Evolutionary conservation across 2,888 invertebrate genomes (phyloP), one percentile per base, ranked within the genome.

Genomic region (Ferrisia virgata): DNA sequence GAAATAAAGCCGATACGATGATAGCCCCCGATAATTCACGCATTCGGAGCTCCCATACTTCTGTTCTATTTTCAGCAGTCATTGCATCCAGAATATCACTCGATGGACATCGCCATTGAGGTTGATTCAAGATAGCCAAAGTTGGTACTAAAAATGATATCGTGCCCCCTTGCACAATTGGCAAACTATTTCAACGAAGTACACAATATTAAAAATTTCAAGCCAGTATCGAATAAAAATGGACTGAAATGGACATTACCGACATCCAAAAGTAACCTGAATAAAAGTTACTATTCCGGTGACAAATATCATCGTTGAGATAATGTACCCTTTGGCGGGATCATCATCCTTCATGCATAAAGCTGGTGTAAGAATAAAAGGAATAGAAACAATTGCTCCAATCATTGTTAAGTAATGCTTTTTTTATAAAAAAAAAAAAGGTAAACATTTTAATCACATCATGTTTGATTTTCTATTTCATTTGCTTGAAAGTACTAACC

Each of bases 381-480:
- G 95, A 86, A 95, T 94, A 1, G 94, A 93, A 6, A 95, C 93
- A 43, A 95, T 95, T 0, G 94, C 94, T 0, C 95, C 95, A 85
- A 95, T 94, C 93, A 95, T 95, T 0, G 95, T 95, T 86, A 95
- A 89, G 88, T 94, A 95, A 88, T 95, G 94, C 92, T 95, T n/a
- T n/a, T n/a, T n/a, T n/a, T n/a, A n/a, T n/a, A n/a, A n/a, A n/a
- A n/a, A n/a, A n/a, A n/a, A n/a, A n/a, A n/a, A n/a, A n/a, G n/a
- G n/a, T n/a, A n/a, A n/a, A n/a, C n/a, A n/a, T n/a, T n/a, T n/a
- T n/a, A n/a, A n/a, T n/a, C n/a, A n/a, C n/a, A n/a, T n/a, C n/a
- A n/a, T n/a, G n/a, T n/a, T n/a, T n/a, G n/a, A n/a, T n/a, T n/a
- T n/a, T n/a, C n/a, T n/a, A n/a, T n/a, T n/a, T n/a, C n/a, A n/a